Percentiles rank a stretch among this genome's conserved stretches.
Conservation (phyloP, 2,888 invertebrate species). For the Selenia dentaria region DNA sequence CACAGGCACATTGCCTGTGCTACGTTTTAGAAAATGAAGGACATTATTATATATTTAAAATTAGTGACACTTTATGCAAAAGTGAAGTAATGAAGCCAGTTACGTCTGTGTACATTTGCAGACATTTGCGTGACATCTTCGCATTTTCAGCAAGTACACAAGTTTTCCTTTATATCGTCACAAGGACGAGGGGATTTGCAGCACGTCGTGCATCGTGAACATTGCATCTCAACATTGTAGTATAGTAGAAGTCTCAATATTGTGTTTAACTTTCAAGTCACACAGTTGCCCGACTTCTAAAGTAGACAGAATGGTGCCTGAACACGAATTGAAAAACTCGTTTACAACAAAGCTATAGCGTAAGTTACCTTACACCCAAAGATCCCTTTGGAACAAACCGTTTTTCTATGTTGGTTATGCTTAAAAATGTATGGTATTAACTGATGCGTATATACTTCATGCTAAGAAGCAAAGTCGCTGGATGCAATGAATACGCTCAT, state of each 20-base stretch:
- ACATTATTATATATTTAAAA: too few relatives aligned
- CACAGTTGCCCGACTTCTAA: too few relatives aligned
- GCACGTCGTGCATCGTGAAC: slow-evolving; percentile 30
- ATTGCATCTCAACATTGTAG: slow-evolving; percentile 38
- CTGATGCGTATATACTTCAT: slow-evolving; percentile 1
- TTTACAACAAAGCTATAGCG: too few relatives aligned
- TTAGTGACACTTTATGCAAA: slow-evolving; percentile 40
- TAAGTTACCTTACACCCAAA: too few relatives aligned
- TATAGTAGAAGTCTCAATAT: too few relatives aligned
- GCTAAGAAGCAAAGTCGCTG: slow-evolving; percentile 11
- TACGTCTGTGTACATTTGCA: slow-evolving; percentile 29
- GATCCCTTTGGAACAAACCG: too few relatives aligned
- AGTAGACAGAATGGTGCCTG: too few relatives aligned
- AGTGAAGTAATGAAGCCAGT: slow-evolving; percentile 41
- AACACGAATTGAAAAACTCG: too few relatives aligned
- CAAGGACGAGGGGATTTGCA: slow-evolving; percentile 26
- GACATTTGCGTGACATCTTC: slow-evolving; percentile 33
- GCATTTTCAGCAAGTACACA: slow-evolving; percentile 23
- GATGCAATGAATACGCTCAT: slow-evolving; percentile 42
- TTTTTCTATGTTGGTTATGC: neutral
- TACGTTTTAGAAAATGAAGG: too few relatives aligned
- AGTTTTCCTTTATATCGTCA: slow-evolving; percentile 34
- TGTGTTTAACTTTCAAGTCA: slow-evolving; percentile 33
- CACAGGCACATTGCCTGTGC: slow-evolving; percentile 9
- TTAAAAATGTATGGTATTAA: neutral